Base-by-base conservation (phyloP, 2,888 invertebrate species). In the Auanema freiburgensis region DNA sequence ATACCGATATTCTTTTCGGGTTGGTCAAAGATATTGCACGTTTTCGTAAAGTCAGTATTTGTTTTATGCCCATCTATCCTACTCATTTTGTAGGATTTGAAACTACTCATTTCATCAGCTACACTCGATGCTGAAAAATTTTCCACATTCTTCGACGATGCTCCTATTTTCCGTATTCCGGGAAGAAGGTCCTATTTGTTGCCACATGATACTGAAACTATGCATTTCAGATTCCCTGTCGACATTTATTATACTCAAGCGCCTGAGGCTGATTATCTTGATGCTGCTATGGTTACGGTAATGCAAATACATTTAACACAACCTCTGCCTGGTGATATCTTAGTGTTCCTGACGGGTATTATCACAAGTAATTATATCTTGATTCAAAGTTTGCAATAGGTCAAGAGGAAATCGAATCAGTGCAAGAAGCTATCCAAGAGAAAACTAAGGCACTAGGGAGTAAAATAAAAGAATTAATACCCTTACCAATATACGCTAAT, bases 201-300 rank as follows among this genome's bases (percentile, higher is more conserved):
- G 2, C 1, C 10, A 50, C n/a, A 11, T 50, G 11, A 16, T 50
- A 14, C n/a, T 50, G n/a, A 21, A 1, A 50, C 12, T 16, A 50
- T 52, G 4, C 24, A 23, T n/a, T 52, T 41, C 54, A 67, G 67
- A 8, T 83, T 79, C 63, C 96, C 97, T 1, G 98, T 99, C 0
- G 93, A 98, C 84, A 94, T 98, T 80, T 98, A 93, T 85, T 99
- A 98, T 84, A 98, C 98, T 0, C 94, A 95, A 51, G 96, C 97
- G 0, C 98, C 98, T 0, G 98, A 98, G 87, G 96, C 97, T 1
- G 96, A 98, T 87, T 98, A 97, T 85, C 90, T 98, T 54, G 96
- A 98, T 85, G 66, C 72, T 73, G 69, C 68, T 5, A 73, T 77
- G 58, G 72, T 81, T 12, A 78, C 96, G 0, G 90, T 98, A 40